phyloP scores from a whole-genome alignment of 2,113 vertebrate species.

The Epinephelus lanceolatus region DNA sequence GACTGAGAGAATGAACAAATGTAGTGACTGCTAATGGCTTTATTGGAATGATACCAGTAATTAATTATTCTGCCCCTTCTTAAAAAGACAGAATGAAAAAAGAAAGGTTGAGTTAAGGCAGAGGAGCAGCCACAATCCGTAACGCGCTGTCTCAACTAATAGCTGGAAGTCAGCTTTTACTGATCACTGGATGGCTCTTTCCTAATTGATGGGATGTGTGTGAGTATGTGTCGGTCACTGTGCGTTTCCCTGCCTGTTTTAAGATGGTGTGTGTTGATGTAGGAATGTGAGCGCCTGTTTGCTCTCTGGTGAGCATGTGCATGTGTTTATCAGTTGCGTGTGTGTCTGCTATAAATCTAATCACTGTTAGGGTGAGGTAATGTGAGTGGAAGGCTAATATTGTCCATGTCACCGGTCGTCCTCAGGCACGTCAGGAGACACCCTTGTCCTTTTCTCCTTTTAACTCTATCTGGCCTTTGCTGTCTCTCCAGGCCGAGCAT shows the following conservation, averaged over 20 bases:
- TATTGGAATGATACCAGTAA: constrained; percentile 84
- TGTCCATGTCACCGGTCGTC: constrained; percentile 46
- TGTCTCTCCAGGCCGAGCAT: neutral
- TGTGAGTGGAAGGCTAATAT: constrained; percentile 67
- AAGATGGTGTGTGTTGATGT: constrained; percentile 30
- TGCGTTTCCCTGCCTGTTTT: constrained; percentile 20
- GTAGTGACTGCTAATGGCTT: constrained; percentile 79
- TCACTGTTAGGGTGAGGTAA: constrained; percentile 60
- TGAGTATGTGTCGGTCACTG: constrained; percentile 16
- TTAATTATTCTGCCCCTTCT: constrained; percentile 72
- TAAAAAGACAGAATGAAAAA: constrained; percentile 56
- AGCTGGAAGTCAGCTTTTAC: constrained; percentile 75
- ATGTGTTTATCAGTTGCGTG: neutral
- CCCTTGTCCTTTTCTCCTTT: constrained; percentile 45
- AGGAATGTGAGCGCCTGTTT: constrained; percentile 5
- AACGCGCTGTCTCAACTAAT: constrained; percentile 76
- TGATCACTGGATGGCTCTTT: constrained; percentile 68
- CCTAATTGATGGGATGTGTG: constrained; percentile 68
- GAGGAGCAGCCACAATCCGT: constrained; percentile 74
- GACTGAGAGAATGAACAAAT: constrained; percentile 63
- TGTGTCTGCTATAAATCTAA: constrained; percentile 50
- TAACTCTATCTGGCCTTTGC: constrained; percentile 12
- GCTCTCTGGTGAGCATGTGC: constrained; percentile 13
- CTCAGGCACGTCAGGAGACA: constrained; percentile 32
- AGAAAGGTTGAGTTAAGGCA: constrained; percentile 64